These are phyloP conservation scores for Solen grandis DNA, from an alignment of 1,140 invertebrate genomes.

Conservation along the genomic window DNA sequence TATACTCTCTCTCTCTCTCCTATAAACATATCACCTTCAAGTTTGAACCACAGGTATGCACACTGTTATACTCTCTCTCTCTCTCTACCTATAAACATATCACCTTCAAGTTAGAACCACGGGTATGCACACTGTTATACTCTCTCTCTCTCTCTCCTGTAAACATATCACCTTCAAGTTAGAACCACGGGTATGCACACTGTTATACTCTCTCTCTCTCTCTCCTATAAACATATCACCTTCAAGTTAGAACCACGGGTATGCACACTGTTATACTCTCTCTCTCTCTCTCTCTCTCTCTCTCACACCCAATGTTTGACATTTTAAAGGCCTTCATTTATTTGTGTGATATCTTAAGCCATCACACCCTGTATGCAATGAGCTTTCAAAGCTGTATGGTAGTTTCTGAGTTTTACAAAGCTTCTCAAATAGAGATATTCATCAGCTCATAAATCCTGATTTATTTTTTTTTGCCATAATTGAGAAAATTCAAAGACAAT, in stretches of 20 bases:
- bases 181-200: not conserved
- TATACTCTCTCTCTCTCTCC: not conserved
- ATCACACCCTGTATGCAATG: too few relatives aligned
- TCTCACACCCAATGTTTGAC: not conserved
- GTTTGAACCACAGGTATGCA: not conserved
- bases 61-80: not conserved
- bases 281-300: not conserved
- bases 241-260: constrained; percentile 85
- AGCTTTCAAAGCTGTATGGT: too few relatives aligned
- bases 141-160: too few relatives aligned
- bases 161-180: not conserved
- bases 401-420: too few relatives aligned
- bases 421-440: too few relatives aligned
- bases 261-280: constrained; percentile 24
- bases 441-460: too few relatives aligned
- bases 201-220: not conserved
- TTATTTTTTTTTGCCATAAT: too few relatives aligned
- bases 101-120: not conserved
- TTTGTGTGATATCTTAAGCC: not conserved
- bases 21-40: not conserved
- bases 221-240: constrained; percentile 86
- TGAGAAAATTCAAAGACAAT: too few relatives aligned
- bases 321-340: not conserved
- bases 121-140: not conserved
- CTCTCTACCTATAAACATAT: not conserved